phyloP scores from a whole-genome alignment of 2,888 invertebrate genomes.

The Pseudoips prasinana region DNA sequence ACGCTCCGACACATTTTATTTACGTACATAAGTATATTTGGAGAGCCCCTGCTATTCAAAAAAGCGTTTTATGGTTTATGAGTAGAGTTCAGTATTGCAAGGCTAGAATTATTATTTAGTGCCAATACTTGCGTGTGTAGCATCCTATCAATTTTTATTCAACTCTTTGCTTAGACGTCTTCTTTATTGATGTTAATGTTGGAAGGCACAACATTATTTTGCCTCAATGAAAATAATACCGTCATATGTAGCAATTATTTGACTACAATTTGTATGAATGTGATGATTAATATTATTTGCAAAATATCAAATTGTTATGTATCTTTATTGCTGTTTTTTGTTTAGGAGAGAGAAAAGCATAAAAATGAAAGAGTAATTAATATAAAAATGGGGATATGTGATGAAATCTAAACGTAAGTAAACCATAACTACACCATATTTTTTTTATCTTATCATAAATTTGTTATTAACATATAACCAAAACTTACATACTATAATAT shows the following conservation, averaged over 20 bases:
- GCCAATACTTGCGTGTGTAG: slow-evolving; percentile 23
- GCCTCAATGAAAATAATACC: slow-evolving; percentile 11
- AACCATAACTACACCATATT: no score
- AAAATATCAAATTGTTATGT: no score
- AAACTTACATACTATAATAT: no score
- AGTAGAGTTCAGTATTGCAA: slow-evolving; percentile 11
- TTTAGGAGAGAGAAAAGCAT: no score
- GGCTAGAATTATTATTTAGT: slow-evolving; percentile 12
- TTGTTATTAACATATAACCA: no score
- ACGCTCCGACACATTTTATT: slow-evolving; percentile 32
- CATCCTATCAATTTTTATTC: slow-evolving; percentile 33
- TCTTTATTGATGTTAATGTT: slow-evolving; percentile 32
- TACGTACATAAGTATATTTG: slow-evolving; percentile 29
- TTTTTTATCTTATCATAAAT: no score
- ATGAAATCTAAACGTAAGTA: no score
- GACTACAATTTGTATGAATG: background rate
- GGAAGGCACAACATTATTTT: slow-evolving; percentile 17
- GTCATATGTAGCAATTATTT: slow-evolving; percentile 9
- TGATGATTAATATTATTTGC: background rate
- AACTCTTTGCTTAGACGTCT: slow-evolving; percentile 32
- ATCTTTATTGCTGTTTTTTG: no score
- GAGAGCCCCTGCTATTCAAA: background rate
- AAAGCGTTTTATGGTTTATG: no score
- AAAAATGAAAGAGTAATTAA: no score
- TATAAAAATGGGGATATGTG: no score